A percentile compares a stretch with the other conserved stretches of the same genome.
These are phyloP conservation scores for Pyxicephalus adspersus DNA, from an alignment of 2,113 vertebrate species.

Conservation along the genomic window DNA sequence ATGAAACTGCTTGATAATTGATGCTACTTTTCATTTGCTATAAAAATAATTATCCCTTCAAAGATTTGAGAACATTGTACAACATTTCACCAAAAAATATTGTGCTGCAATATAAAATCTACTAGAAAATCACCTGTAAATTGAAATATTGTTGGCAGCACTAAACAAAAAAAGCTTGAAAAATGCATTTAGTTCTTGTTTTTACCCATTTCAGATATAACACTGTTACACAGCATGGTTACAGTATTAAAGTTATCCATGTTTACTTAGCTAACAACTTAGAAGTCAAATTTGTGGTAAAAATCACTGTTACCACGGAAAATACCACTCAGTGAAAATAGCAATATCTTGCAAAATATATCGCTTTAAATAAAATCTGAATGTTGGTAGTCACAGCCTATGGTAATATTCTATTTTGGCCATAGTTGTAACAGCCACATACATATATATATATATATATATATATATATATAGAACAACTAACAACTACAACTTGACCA, in stretches of 20 bases:
- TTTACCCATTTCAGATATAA: constrained; percentile 17
- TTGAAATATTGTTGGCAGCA: neutral
- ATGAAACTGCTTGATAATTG: constrained; percentile 11
- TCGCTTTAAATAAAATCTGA: no score
- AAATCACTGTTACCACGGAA: no score
- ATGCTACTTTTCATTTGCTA: neutral
- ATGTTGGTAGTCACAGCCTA: no score
- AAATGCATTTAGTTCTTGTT: constrained; percentile 15
- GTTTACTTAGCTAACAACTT: constrained; percentile 19
- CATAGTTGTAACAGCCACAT: no score
- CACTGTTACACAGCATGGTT: constrained; percentile 30
- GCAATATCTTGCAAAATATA: no score
- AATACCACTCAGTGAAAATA: no score
- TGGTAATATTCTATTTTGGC: no score
- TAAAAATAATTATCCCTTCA: constrained; percentile 3
- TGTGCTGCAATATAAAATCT: neutral
- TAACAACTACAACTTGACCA: no score
- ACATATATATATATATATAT: no score
- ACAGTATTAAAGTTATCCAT: constrained; percentile 32
- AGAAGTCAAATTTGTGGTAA: no score
- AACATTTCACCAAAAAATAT: no score
- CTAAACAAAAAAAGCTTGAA: constrained; percentile 22
- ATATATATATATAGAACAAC: no score
- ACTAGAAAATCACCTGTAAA: constrained; percentile 23
- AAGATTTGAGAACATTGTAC: constrained; percentile 31